A percentile compares a stretch with the other conserved stretches of the same genome.
Conservation (phyloP, 2,113 vertebrate genomes). For the Phalacrocorax carbo region DNA sequence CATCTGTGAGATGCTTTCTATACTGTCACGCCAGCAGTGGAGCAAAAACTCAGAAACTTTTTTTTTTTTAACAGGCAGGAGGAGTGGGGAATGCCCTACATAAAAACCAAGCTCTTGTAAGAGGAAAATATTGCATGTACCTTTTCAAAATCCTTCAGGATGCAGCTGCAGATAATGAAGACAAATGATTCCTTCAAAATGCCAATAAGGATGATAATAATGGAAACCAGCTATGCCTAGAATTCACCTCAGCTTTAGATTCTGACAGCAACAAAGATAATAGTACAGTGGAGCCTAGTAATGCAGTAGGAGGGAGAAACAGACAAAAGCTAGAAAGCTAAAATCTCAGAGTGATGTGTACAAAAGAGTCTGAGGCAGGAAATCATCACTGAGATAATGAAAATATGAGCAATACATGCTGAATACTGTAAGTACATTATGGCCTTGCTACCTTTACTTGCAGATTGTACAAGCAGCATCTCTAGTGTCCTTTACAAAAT, state of each 20-base stretch:
- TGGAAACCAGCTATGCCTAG: neutral
- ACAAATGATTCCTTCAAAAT: constrained; percentile 28
- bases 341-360: neutral
- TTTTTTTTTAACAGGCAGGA: neutral
- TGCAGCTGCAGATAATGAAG: constrained; percentile 44
- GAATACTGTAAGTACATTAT: neutral
- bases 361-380: neutral
- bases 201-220: neutral
- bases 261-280: neutral
- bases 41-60: neutral
- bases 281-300: neutral
- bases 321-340: neutral
- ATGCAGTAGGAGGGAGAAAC: neutral
- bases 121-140: neutral
- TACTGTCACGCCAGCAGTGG: neutral
- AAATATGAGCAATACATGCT: neutral
- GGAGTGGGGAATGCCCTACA: neutral
- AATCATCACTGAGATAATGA: neutral
- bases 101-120: neutral
- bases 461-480: neutral
- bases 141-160: constrained; percentile 21
- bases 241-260: constrained; percentile 4
- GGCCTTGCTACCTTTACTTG: neutral
- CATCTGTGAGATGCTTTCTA: neutral
- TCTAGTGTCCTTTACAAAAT: neutral